A percentile compares a stretch with the other conserved stretches of the same genome.
phyloP scores from a whole-genome alignment of 2,113 vertebrate genomes.

The Ciconia stormi region DNA sequence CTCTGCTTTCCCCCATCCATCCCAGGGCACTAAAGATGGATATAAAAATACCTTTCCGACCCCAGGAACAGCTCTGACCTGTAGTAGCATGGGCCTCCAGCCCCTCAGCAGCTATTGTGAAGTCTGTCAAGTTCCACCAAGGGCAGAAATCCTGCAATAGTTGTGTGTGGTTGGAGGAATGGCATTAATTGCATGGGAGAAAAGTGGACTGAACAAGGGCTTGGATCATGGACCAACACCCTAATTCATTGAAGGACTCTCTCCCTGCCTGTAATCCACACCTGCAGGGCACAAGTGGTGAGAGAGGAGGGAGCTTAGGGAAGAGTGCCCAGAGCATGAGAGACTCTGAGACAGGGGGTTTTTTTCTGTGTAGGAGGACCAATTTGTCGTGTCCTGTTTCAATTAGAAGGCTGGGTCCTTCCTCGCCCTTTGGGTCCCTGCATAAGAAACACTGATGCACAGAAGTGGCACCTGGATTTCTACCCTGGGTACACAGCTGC shows the following conservation, averaged over 20 bases:
- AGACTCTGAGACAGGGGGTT: not conserved
- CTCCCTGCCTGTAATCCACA: not conserved
- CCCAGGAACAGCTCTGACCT: not conserved
- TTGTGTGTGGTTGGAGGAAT: not conserved
- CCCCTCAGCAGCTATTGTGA: not conserved
- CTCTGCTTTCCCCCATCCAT: not conserved
- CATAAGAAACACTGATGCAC: not conserved
- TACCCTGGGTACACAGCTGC: not conserved
- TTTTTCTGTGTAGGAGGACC: not conserved
- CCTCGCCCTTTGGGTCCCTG: not conserved
- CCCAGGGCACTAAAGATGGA: not conserved
- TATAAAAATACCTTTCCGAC: not conserved
- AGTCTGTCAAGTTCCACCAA: not conserved
- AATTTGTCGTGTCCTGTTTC: not conserved
- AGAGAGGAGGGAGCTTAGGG: not conserved
- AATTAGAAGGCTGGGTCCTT: not conserved
- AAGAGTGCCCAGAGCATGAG: not conserved
- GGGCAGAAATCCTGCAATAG: not conserved
- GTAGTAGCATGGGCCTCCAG: not conserved
- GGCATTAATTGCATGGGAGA: not conserved
- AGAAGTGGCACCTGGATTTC: not conserved
- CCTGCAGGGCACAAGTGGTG: not conserved
- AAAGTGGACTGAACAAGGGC: not conserved
- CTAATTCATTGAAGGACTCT: not conserved
- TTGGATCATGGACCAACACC: not conserved